These are phyloP conservation scores for Buteo buteo DNA, from an alignment of 2,113 vertebrate genomes.

Conservation along the genomic window DNA sequence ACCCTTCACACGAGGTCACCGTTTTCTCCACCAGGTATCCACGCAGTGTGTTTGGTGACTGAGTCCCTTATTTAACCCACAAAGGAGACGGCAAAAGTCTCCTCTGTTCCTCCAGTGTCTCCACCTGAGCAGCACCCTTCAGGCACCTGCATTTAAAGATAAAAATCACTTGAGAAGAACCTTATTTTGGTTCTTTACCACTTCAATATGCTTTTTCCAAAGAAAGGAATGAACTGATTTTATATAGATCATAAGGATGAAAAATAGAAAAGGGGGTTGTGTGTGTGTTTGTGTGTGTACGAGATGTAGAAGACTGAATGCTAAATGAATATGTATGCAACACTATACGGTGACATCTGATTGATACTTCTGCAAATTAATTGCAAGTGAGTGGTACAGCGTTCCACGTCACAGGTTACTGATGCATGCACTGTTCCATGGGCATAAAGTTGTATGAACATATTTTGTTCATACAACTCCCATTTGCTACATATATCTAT, in stretches of 20 bases:
- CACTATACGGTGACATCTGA: neutral
- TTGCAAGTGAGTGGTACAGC: neutral
- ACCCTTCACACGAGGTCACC: fast-evolving
- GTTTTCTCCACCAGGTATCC: neutral
- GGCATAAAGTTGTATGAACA: neutral
- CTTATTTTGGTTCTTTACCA: neutral
- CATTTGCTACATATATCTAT: neutral
- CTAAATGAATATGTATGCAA: neutral
- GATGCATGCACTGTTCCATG: neutral
- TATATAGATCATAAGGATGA: neutral
- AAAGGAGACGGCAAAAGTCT: neutral
- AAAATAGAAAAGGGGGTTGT: neutral
- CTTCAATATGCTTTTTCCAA: neutral
- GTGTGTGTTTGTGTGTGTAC: neutral
- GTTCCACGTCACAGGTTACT: neutral
- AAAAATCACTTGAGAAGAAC: neutral
- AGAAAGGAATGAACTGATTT: neutral
- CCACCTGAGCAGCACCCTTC: neutral
- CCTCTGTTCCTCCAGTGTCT: neutral
- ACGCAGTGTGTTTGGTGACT: neutral
- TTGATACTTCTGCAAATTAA: neutral
- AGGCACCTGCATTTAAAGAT: neutral
- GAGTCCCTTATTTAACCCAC: neutral
- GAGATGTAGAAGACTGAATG: neutral
- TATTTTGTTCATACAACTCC: neutral